A percentile compares a stretch with the other conserved stretches of the same genome.
Evolutionary conservation across 2,888 invertebrate species (phyloP).

Genomic region (Zygaena filipendulae): DNA sequence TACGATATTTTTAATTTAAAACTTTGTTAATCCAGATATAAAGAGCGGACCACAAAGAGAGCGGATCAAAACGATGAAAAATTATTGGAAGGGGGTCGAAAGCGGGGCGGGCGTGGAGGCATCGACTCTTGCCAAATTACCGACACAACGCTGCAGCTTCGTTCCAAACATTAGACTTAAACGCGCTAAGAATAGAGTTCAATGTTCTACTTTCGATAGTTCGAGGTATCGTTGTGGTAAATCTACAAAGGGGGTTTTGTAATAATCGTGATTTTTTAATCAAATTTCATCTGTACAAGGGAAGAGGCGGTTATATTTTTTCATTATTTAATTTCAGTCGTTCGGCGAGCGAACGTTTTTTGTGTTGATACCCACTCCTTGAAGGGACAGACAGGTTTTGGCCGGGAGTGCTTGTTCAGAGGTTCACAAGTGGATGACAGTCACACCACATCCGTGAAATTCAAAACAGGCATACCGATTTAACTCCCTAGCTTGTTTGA

Average conservation of each 20-base stretch:
- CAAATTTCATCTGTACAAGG: conserved; percentile 69
- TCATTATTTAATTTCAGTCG: conserved; percentile 67
- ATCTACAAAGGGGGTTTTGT: conserved; percentile 49
- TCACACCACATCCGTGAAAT: conserved; percentile 27
- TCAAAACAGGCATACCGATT: too few species aligned
- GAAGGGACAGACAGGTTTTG: conserved; percentile 56
- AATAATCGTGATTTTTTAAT: conserved; percentile 72
- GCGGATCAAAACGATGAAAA: conserved; percentile 66
- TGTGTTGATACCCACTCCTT: conserved; percentile 56
- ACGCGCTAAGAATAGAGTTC: conserved; percentile 15
- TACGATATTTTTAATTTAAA: conserved; percentile 60
- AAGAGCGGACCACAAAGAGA: conserved; percentile 59
- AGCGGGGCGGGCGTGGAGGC: conserved; percentile 34
- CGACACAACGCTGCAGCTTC: conserved; percentile 24
- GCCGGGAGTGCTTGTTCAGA: conserved; percentile 53
- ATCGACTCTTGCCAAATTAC: conserved; percentile 54
- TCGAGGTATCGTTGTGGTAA: conserved; percentile 28
- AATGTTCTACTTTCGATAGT: conserved; percentile 12
- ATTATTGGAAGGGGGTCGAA: conserved; percentile 64
- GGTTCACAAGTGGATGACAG: conserved; percentile 25
- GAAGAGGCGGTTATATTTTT: conserved; percentile 66
- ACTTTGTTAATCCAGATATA: conserved; percentile 67
- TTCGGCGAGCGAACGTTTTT: too few species aligned
- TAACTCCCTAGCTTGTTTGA: too few species aligned
- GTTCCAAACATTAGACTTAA: conserved; percentile 14